Conservation (phyloP, 2,113 vertebrate species). For the Oreocharis arfaki region DNA sequence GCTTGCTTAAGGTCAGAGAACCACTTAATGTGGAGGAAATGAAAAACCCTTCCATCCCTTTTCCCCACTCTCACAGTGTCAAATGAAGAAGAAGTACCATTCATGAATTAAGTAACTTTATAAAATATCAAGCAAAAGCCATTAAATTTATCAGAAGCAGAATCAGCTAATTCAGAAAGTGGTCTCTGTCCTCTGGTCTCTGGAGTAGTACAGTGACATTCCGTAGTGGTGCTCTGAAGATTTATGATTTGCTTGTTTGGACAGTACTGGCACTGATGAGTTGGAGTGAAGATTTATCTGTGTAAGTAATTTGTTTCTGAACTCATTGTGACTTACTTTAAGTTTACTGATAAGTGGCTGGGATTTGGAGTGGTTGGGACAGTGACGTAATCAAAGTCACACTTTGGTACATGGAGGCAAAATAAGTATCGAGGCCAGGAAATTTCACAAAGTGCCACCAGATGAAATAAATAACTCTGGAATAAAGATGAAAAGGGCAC, state of each 20-base stretch:
- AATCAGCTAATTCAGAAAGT: background rate
- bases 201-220: background rate
- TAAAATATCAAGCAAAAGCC: background rate
- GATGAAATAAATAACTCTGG: background rate
- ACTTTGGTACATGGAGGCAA: constrained; percentile 17
- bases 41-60: background rate
- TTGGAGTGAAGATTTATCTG: background rate
- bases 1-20: background rate
- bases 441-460: background rate
- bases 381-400: constrained; percentile 13
- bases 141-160: background rate
- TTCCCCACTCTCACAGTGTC: background rate
- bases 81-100: background rate
- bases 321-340: constrained; percentile 35
- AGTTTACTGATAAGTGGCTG: constrained; percentile 10
- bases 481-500: background rate
- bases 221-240: background rate
- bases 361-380: constrained; percentile 42
- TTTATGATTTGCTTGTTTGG: background rate
- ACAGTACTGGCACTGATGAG: background rate
- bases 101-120: background rate
- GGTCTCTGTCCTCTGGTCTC: background rate
- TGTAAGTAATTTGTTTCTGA: constrained; percentile 18
- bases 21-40: background rate
- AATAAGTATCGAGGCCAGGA: background rate